Evolutionary conservation across 2,113 vertebrate genomes (phyloP), one percentile per base, ranked within the genome.

Genomic region (Gallinago undulata): DNA sequence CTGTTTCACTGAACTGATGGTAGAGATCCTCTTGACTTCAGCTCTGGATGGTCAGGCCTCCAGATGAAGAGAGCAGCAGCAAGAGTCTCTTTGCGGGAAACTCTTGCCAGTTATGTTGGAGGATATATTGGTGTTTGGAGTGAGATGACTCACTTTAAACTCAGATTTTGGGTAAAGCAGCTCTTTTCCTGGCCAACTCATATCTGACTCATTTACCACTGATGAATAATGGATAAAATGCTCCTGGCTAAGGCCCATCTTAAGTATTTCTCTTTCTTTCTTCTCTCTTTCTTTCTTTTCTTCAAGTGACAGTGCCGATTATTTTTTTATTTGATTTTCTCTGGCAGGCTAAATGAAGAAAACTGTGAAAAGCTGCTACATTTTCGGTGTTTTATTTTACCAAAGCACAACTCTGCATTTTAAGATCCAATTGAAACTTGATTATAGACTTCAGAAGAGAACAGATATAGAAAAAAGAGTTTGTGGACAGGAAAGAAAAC

Each of bases 141-240:
- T 94, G 87, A 98, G 97, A 98, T 98, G 97, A 98, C 97, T 98
- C 98, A 98, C 87, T 98, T 98, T 92, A 90, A 97, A 91, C 96
- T 98, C 90, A 93, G 93, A 97, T 98, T 98, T 98, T 98, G 98
- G 97, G 98, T 97, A 98, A 98, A 97, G 96, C 94, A 90, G 82
- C 62, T 97, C 96, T 97, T 98, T 98, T 98, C 88, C 97, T 98
- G 96, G 98, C 98, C 98, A 98, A 96, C 94, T 97, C 95, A 96
- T 98, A 98, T 98, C 98, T 98, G 98, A 98, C 97, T 98, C 98
- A 98, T 97, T 98, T 98, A 98, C 97, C 98, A 97, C 97, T 97
- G 96, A 97, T 96, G 98, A 97, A 97, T 97, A 97, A 97, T 97
- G 96, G 94, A 98, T 98, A 97, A 98, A 98, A 98, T 94, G 94